phyloP scores from a whole-genome alignment of 2,888 invertebrate species.

The Schizaphis graminum region DNA sequence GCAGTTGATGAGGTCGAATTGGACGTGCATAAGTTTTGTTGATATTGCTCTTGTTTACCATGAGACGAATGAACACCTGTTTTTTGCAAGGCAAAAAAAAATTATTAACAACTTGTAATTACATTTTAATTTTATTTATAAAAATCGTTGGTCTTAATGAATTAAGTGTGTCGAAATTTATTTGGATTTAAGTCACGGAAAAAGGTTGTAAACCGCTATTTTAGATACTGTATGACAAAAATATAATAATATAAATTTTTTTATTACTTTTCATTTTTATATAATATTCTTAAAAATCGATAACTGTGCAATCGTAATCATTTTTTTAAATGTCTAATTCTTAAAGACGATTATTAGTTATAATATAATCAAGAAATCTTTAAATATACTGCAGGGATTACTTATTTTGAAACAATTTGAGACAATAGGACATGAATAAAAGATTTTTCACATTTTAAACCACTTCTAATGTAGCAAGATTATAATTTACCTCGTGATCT shows the following conservation, averaged over 20 bases:
- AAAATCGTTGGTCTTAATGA: background rate
- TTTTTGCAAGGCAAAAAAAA: background rate
- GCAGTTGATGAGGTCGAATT: background rate
- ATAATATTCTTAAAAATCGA: background rate
- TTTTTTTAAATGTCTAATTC: background rate
- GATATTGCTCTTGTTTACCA: background rate
- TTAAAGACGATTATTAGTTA: background rate
- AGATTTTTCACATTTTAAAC: background rate
- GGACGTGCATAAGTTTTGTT: background rate
- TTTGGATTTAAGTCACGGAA: background rate
- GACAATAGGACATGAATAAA: background rate
- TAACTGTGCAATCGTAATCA: background rate
- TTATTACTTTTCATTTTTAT: background rate
- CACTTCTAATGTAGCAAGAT: background rate
- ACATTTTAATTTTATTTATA: background rate
- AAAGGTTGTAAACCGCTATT: background rate
- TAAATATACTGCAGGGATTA: no score
- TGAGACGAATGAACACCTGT: background rate
- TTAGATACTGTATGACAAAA: background rate
- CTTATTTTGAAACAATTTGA: no score
- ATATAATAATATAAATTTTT: background rate
- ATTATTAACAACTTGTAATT: background rate
- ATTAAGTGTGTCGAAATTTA: background rate
- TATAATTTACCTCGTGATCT: constrained; percentile 19
- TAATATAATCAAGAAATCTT: no score